A percentile compares a stretch with the other conserved stretches of the same genome.
These are phyloP conservation scores for Chirona hameri DNA, from an alignment of 2,888 invertebrate genomes.

Conservation along the genomic window DNA sequence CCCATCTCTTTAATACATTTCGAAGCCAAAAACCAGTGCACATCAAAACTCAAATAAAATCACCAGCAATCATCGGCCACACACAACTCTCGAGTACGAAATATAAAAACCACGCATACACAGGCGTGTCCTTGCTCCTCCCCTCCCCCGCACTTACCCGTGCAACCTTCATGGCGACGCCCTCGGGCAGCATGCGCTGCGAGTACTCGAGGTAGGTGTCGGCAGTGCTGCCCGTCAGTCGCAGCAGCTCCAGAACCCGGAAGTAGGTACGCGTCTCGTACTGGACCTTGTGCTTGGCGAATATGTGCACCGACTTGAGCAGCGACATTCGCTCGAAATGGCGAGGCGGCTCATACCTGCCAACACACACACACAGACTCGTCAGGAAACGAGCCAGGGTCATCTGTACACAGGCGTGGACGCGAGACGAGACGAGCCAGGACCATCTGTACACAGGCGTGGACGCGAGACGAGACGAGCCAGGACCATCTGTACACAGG, in stretches of 20 bases:
- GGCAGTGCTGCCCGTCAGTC: slow-evolving; percentile 90
- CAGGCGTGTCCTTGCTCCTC: too few relatives aligned
- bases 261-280: slow-evolving; percentile 94
- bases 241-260: slow-evolving; percentile 72
- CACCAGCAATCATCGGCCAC: too few relatives aligned
- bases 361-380: neutral
- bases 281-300: slow-evolving; percentile 90
- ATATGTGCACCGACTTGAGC: slow-evolving; percentile 80
- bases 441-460: too few relatives aligned
- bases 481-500: too few relatives aligned
- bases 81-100: too few relatives aligned
- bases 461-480: too few relatives aligned
- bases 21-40: too few relatives aligned
- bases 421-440: too few relatives aligned
- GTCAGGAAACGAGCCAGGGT: neutral
- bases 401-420: too few relatives aligned
- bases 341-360: neutral
- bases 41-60: too few relatives aligned
- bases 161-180: slow-evolving; percentile 86
- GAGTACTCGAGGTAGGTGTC: slow-evolving; percentile 94
- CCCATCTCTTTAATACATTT: too few relatives aligned
- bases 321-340: slow-evolving; percentile 46
- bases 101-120: too few relatives aligned
- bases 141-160: slow-evolving; percentile 48
- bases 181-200: slow-evolving; percentile 94